Evolutionary conservation across 2,797 vertebrate genomes (phyloP).

Genomic region (Phaenicophaeus curvirostris): DNA sequence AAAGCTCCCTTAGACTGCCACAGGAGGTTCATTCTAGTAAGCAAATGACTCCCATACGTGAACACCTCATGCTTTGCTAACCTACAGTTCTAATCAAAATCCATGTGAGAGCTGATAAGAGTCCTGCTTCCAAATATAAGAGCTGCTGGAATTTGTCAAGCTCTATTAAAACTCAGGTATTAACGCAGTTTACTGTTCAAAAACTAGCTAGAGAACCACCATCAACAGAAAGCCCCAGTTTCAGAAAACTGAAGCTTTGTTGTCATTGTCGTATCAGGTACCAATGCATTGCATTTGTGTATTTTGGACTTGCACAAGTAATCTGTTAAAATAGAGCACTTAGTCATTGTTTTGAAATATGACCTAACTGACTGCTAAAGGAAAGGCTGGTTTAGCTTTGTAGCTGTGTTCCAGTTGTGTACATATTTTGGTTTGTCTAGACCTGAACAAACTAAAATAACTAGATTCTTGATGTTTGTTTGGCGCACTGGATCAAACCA

Average conservation of each 20-base stretch:
- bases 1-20: neutral
- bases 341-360: conserved; percentile 68
- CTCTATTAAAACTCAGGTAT: accelerated
- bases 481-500: neutral
- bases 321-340: conserved; percentile 68
- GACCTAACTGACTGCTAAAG: conserved; percentile 51
- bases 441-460: conserved; percentile 57
- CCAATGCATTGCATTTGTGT: neutral
- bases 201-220: neutral
- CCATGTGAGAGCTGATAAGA: neutral
- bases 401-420: neutral
- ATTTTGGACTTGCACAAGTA: conserved; percentile 12
- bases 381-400: conserved; percentile 18
- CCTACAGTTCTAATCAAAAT: neutral
- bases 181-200: no score
- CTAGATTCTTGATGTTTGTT: neutral
- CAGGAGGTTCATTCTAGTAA: neutral
- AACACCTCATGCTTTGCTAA: accelerated
- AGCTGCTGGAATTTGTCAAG: accelerated
- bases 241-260: neutral
- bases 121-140: neutral
- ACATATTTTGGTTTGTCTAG: conserved; percentile 63
- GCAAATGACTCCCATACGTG: accelerated
- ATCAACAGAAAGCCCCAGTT: accelerated
- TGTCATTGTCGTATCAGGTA: neutral